These are phyloP conservation scores for Gadus chalcogrammus DNA, from an alignment of 2,113 vertebrate species.

Conservation along the genomic window DNA sequence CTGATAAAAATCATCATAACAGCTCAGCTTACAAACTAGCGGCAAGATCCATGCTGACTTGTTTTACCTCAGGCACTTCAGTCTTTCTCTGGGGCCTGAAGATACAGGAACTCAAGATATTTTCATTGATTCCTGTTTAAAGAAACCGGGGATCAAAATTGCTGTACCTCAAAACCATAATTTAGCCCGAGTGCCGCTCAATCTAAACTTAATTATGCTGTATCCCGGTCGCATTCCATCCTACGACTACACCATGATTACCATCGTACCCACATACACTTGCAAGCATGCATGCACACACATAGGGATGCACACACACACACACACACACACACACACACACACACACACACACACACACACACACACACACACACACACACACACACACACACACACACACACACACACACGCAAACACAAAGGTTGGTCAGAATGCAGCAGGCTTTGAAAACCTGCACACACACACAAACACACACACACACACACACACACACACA, in stretches of 20 bases:
- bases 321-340: too few relatives aligned
- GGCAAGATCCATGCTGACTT: background rate
- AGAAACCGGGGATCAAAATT: background rate
- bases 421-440: too few relatives aligned
- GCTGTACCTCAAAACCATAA: slow-evolving; percentile 27
- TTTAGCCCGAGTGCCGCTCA: slow-evolving; percentile 23
- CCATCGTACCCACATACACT: background rate
- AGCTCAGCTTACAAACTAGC: too few relatives aligned
- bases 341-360: too few relatives aligned
- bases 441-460: too few relatives aligned
- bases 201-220: slow-evolving; percentile 16
- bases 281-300: background rate
- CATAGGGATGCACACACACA: background rate
- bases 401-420: too few relatives aligned
- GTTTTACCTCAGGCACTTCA: slow-evolving; percentile 10
- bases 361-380: too few relatives aligned
- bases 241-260: background rate
- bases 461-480: too few relatives aligned
- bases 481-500: too few relatives aligned
- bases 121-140: slow-evolving; percentile 42
- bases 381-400: too few relatives aligned
- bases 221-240: background rate
- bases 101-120: slow-evolving; percentile 33
- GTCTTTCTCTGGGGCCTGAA: background rate
- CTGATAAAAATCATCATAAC: too few relatives aligned